These are phyloP conservation scores for Sussaba pulchella DNA, from an alignment of 2,888 invertebrate species.

Conservation along the genomic window DNA sequence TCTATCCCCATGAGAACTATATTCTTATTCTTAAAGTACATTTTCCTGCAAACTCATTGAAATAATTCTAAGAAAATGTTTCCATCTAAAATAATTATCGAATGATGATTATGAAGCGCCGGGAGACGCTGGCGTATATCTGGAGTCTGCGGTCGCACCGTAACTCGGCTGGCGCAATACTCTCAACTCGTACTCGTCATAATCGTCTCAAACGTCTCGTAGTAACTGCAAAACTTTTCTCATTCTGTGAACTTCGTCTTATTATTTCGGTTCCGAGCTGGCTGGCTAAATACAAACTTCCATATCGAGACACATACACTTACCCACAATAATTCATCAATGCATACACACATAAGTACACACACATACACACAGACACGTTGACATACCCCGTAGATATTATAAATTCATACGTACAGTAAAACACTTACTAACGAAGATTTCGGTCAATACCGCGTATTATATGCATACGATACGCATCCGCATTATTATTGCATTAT, in stretches of 20 bases:
- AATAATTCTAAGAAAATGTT: no score
- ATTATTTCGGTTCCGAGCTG: neutral
- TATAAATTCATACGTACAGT: no score
- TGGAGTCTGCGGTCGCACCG: neutral
- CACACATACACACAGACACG: no score
- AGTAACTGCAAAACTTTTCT: constrained; percentile 1
- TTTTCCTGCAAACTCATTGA: no score
- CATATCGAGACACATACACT: neutral
- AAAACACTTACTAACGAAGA: no score
- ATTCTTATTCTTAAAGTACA: no score
- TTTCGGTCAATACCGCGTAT: no score
- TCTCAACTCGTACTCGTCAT: neutral
- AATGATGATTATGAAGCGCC: neutral
- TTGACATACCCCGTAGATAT: no score
- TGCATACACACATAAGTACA: neutral
- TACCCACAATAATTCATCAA: neutral
- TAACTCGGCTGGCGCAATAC: constrained; percentile 7
- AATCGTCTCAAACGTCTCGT: constrained; percentile 14
- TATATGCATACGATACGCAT: no score
- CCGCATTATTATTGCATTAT: no score
- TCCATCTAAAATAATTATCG: neutral
- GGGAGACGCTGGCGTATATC: no score
- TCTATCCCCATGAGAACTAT: no score
- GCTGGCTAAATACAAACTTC: neutral
- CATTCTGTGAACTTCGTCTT: constrained; percentile 16